Evolutionary conservation across 2,797 vertebrate species (phyloP).

Genomic region (Catamblyrhynchus diadema): DNA sequence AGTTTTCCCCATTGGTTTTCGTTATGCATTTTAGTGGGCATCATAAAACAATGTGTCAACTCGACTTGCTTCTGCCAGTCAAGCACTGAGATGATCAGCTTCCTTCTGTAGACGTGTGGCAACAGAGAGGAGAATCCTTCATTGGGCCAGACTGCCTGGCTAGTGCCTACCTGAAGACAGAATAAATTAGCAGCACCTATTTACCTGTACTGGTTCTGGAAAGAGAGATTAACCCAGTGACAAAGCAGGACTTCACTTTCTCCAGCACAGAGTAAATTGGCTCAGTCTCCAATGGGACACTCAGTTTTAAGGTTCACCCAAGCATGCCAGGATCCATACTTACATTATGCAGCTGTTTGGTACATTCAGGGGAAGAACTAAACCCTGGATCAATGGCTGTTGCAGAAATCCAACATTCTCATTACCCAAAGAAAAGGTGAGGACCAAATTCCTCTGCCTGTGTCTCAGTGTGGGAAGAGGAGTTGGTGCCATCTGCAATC

Average conservation of each 20-base stretch:
- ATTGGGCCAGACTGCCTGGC: background rate
- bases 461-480: background rate
- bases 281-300: background rate
- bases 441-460: background rate
- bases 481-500: background rate
- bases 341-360: fast-evolving
- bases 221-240: background rate
- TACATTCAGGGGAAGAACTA: background rate
- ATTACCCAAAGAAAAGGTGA: background rate
- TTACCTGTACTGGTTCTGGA: background rate
- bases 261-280: background rate
- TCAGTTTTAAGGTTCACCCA: background rate
- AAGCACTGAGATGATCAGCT: background rate
- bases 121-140: background rate
- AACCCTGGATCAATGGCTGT: background rate
- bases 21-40: background rate
- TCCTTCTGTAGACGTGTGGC: background rate
- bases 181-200: background rate
- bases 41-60: background rate
- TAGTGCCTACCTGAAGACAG: background rate
- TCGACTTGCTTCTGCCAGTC: background rate
- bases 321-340: background rate
- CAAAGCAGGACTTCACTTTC: background rate
- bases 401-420: background rate
- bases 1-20: background rate